Conservation (phyloP, 2,888 invertebrate species). For the Hipparchia semele region DNA sequence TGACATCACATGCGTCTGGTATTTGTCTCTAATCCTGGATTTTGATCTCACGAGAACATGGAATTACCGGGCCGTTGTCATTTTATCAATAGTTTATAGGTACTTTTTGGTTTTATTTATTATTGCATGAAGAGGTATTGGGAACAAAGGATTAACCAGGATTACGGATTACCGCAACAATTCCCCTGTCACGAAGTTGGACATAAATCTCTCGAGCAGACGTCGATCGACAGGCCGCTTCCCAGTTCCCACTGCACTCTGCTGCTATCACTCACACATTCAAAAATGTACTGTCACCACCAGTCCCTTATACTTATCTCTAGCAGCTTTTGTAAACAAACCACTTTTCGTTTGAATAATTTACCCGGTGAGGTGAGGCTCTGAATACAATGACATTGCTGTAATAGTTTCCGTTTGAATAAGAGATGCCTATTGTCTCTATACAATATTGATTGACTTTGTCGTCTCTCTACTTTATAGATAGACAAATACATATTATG, state of each 20-base stretch:
- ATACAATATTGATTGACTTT: slow-evolving; percentile 72
- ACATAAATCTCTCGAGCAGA: slow-evolving; percentile 76
- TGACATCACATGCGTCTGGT: slow-evolving; percentile 33
- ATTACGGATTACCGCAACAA: slow-evolving; percentile 57
- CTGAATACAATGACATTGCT: slow-evolving; percentile 74
- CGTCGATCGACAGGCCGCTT: slow-evolving; percentile 61
- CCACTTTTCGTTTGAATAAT: slow-evolving; percentile 79
- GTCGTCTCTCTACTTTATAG: slow-evolving; percentile 60
- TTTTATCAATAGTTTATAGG: slow-evolving; percentile 38
- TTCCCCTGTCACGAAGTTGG: slow-evolving; percentile 70
- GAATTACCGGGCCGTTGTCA: slow-evolving; percentile 39
- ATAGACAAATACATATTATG: slow-evolving; percentile 46
- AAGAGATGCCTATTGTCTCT: slow-evolving; percentile 78
- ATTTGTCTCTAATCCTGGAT: slow-evolving; percentile 18
- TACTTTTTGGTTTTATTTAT: slow-evolving; percentile 53
- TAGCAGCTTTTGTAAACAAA: slow-evolving; percentile 73
- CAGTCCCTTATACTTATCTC: slow-evolving; percentile 68
- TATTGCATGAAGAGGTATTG: slow-evolving; percentile 65
- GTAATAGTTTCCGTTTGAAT: slow-evolving; percentile 82
- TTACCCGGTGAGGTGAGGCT: slow-evolving; percentile 72
- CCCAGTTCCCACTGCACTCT: slow-evolving; percentile 53
- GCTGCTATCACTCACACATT: slow-evolving; percentile 52
- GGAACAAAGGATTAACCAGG: slow-evolving; percentile 75
- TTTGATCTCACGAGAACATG: slow-evolving; percentile 5
- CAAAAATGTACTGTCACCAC: slow-evolving; percentile 61